phyloP scores from a whole-genome alignment of 2,797 vertebrate species.

The Alcedo quadribrachys region DNA sequence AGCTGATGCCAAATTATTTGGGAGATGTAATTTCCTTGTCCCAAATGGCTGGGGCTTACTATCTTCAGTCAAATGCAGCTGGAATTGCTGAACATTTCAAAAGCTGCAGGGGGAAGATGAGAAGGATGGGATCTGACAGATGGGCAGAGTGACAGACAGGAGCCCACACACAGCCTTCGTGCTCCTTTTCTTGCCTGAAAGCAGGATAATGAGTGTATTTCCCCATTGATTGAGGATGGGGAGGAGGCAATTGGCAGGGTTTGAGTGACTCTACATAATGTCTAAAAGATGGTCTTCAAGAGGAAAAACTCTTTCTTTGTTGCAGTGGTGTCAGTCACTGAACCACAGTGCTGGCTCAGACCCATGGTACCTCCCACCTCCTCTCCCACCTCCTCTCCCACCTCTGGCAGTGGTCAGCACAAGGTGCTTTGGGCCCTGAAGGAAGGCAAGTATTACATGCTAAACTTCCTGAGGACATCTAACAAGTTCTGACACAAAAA shows the following conservation, averaged over 20 bases:
- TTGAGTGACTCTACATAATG: neutral
- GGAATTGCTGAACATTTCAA: neutral
- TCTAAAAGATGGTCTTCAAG: neutral
- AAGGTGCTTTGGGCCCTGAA: neutral
- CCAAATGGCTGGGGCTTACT: neutral
- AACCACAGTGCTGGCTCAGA: neutral
- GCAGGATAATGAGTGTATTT: neutral
- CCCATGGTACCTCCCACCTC: neutral
- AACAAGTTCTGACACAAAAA: neutral
- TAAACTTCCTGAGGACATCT: neutral
- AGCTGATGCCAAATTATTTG: neutral
- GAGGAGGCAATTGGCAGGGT: neutral
- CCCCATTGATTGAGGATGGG: rapidly evolving
- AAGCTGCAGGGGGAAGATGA: neutral
- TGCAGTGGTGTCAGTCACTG: neutral
- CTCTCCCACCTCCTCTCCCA: rapidly evolving
- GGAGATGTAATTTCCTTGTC: neutral
- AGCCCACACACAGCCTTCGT: rapidly evolving
- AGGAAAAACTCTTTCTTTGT: neutral
- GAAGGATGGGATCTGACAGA: neutral
- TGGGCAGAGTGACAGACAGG: neutral
- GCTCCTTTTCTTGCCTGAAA: neutral
- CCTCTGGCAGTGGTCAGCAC: rapidly evolving
- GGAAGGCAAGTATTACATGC: neutral
- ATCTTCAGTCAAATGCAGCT: neutral